Evolutionary conservation across 2,888 invertebrate genomes (phyloP), one percentile per base, ranked within the genome.

Genomic region (Clostera curtula): DNA sequence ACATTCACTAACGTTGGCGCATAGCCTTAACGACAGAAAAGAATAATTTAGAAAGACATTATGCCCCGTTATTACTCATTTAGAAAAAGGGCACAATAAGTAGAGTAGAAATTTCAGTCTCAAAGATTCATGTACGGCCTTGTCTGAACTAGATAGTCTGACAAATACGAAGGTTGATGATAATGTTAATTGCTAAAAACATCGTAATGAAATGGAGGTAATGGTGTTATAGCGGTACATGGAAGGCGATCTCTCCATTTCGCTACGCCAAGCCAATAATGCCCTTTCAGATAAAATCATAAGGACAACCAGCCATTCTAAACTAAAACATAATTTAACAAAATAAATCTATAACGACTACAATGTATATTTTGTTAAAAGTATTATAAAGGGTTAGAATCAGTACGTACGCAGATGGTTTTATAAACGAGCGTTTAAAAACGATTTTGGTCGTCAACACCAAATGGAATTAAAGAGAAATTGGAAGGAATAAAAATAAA

Each of bases 1-100:
- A 97, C 95, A 75, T 86, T 85, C 71, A 97, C 96, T 85, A 90
- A 85, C 73, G 95, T 95, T 65, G 95, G 92, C 77, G 90, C 90
- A 84, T 92, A 92, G 87, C 89, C 91, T 89, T 89, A 44, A 55
- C 68, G 67, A 73, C 65, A 75, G 68, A 71, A 51, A 69, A 71
- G 34, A 49, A 68, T 58, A 75, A 64, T 55, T 56, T 55, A 51
- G n/a, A n/a, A n/a, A n/a, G n/a, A n/a, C 49, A 55, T 58, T 56
- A 46, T 51, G 56, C 56, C n/a, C n/a, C n/a, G n/a, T n/a, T n/a
- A n/a, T n/a, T n/a, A n/a, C n/a, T n/a, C n/a, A n/a, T n/a, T n/a
- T n/a, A n/a, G n/a, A n/a, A n/a, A 26, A 31, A 32, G 30, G 25
- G 33, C 12, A 28, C 37, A 36, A 30, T 22, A 34, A 40, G 34